These are phyloP conservation scores for Acanthopagrus latus DNA, from an alignment of 2,797 vertebrate genomes.

Conservation along the genomic window DNA sequence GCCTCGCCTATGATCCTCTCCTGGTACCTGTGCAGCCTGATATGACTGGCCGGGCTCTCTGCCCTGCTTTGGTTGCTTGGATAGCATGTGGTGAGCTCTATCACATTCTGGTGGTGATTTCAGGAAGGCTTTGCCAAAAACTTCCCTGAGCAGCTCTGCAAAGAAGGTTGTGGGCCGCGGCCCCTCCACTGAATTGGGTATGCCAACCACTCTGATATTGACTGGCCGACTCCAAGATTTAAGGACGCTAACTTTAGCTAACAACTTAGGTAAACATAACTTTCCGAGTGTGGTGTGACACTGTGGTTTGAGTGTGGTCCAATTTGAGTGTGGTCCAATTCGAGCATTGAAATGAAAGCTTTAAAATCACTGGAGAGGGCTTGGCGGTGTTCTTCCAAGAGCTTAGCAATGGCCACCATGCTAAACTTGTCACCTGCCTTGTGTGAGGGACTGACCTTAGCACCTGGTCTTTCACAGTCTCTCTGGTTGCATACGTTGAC, in stretches of 20 bases:
- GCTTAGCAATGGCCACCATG: background rate
- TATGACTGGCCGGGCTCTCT: too few species aligned
- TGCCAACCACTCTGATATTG: too few species aligned
- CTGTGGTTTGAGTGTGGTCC: background rate
- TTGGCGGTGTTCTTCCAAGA: background rate
- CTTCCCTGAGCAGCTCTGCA: too few species aligned
- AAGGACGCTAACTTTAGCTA: background rate
- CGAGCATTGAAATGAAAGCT: background rate
- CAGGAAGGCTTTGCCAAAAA: too few species aligned
- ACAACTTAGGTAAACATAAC: background rate
- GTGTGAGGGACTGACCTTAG: background rate
- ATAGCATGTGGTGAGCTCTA: too few species aligned
- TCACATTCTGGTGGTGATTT: too few species aligned
- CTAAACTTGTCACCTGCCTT: background rate
- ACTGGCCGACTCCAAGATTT: too few species aligned
- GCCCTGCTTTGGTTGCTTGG: too few species aligned
- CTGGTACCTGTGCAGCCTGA: too few species aligned
- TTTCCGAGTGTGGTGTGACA: constrained; percentile 3
- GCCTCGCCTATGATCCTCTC: too few species aligned
- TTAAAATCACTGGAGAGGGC: background rate
- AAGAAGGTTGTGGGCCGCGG: too few species aligned
- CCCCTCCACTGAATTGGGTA: too few species aligned
- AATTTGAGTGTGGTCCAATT: background rate
- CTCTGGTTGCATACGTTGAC: background rate
- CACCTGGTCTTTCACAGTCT: background rate